Percentiles rank a stretch among this genome's conserved stretches.
These are phyloP conservation scores for Scolanthus callimorphus DNA, from an alignment of 92 coral and sea anemone genomes.

Conservation along the genomic window DNA sequence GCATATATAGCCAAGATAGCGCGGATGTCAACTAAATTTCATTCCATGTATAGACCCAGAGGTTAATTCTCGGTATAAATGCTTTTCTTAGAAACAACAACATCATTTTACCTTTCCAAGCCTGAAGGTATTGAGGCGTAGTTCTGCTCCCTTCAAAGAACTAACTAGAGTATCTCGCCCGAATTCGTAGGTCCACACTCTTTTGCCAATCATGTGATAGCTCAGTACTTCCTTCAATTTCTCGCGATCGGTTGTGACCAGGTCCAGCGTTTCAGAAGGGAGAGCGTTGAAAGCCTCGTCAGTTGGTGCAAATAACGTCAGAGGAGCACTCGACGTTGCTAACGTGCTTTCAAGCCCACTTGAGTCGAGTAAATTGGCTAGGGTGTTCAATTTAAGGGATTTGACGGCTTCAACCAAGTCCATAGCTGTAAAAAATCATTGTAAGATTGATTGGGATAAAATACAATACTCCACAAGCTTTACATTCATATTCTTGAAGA, in stretches of 20 bases:
- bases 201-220: constrained; percentile 66
- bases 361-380: constrained; percentile 38
- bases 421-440: constrained; percentile 42
- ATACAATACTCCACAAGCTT: too few species aligned
- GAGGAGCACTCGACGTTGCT: constrained; percentile 29
- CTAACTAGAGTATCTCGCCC: constrained; percentile 62
- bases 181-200: constrained; percentile 66
- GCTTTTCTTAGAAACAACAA: too few species aligned
- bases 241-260: constrained; percentile 37
- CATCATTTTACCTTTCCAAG: constrained; percentile 82
- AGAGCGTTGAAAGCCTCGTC: constrained; percentile 75
- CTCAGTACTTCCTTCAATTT: constrained; percentile 45
- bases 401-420: constrained; percentile 64
- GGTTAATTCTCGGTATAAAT: too few species aligned
- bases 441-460: too few species aligned
- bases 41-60: too few species aligned
- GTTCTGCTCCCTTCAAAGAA: constrained; percentile 33
- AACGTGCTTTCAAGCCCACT: constrained; percentile 42
- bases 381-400: constrained; percentile 58
- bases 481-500: too few species aligned
- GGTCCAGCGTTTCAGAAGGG: constrained; percentile 39
- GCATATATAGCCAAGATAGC: too few species aligned
- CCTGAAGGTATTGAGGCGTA: constrained; percentile 72
- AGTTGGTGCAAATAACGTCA: constrained; percentile 84
- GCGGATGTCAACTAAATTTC: too few species aligned